These are phyloP conservation scores for Hippocampus zosterae DNA, from an alignment of 2,113 vertebrate genomes.

Conservation along the genomic window DNA sequence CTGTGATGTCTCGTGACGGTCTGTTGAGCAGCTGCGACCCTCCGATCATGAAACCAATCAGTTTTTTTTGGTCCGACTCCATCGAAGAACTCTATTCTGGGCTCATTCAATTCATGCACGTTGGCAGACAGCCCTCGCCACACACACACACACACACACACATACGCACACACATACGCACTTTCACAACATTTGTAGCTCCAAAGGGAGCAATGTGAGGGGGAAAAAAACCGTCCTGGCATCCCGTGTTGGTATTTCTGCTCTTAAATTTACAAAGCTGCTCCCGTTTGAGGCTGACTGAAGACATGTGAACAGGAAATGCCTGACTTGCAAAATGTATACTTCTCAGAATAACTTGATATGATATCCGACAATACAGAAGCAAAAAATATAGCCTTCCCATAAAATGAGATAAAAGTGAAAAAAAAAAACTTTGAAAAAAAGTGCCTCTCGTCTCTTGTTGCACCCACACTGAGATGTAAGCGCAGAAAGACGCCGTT, in stretches of 20 bases:
- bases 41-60: not conserved
- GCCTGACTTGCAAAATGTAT: not conserved
- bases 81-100: not conserved
- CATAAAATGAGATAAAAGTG: not conserved
- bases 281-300: conserved; percentile 4
- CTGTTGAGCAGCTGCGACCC: not conserved
- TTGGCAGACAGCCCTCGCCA: not conserved
- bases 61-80: not conserved
- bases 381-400: not conserved
- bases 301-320: conserved; percentile 7
- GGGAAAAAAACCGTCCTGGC: not conserved
- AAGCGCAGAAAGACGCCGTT: not conserved
- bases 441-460: too few relatives aligned
- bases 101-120: conserved; percentile 1
- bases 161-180: too few relatives aligned
- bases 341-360: not conserved
- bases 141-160: too few relatives aligned
- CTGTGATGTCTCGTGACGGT: not conserved
- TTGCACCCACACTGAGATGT: not conserved
- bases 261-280: conserved; percentile 3
- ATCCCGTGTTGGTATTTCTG: not conserved
- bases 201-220: not conserved
- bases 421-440: not conserved
- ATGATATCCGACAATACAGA: not conserved
- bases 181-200: not conserved